A percentile compares a stretch with the other conserved stretches of the same genome.
phyloP scores from a whole-genome alignment of 2,113 vertebrate species.

The Leptobrachium leishanense region DNA sequence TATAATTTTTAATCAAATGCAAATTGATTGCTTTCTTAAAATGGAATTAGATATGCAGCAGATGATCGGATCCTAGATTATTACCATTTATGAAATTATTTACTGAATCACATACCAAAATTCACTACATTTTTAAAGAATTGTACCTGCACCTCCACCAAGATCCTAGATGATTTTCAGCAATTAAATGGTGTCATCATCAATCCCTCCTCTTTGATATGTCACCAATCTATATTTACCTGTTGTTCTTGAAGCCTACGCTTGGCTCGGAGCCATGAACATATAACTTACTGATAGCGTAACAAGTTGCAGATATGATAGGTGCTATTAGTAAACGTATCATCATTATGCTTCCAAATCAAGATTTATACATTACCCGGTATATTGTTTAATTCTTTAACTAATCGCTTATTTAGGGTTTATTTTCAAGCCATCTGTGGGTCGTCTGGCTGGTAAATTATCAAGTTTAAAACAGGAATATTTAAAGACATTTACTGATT shows the following conservation, averaged over 20 bases:
- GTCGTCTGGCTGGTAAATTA: slow-evolving; percentile 14
- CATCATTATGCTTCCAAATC: slow-evolving; percentile 27
- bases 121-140: no score
- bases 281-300: no score
- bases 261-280: neutral
- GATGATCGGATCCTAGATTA: no score
- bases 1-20: no score
- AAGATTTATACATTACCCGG: neutral
- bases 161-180: neutral
- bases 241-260: neutral
- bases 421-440: slow-evolving; percentile 29
- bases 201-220: neutral
- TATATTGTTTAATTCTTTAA: slow-evolving; percentile 32
- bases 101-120: no score
- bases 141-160: neutral
- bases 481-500: slow-evolving; percentile 49
- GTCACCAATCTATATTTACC: neutral
- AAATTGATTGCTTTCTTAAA: no score
- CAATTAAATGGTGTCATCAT: neutral
- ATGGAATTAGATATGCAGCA: neutral
- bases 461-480: slow-evolving; percentile 34
- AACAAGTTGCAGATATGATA: neutral
- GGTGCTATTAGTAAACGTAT: neutral
- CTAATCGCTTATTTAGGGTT: slow-evolving; percentile 32
- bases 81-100: no score